Evolutionary conservation across 2,797 vertebrate genomes (phyloP).

Genomic region (Podarcis lilfordi): DNA sequence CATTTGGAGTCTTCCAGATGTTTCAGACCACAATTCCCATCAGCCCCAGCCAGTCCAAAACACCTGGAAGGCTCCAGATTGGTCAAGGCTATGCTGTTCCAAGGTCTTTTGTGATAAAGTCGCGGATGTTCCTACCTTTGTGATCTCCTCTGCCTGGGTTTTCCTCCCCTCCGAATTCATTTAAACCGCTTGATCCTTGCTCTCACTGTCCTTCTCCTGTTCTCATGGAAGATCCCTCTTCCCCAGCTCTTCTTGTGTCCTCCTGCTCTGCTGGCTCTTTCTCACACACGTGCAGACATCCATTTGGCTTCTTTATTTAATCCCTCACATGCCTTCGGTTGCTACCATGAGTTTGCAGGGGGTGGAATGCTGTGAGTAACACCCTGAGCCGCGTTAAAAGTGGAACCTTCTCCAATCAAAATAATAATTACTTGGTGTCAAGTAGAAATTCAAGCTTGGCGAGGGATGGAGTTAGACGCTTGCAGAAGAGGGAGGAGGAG

Average conservation of each 20-base stretch:
- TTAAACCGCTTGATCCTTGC: background rate
- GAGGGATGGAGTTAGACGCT: background rate
- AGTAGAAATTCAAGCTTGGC: constrained; percentile 42
- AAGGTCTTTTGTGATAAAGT: background rate
- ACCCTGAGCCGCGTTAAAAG: background rate
- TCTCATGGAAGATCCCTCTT: background rate
- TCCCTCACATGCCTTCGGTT: background rate
- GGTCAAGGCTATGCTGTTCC: background rate
- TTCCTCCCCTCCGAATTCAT: background rate
- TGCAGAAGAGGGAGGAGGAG: no score
- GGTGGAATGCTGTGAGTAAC: constrained; percentile 18
- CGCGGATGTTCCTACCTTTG: background rate
- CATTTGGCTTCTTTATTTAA: constrained; percentile 10
- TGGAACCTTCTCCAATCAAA: background rate
- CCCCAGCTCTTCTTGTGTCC: background rate
- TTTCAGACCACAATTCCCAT: background rate
- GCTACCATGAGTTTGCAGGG: background rate
- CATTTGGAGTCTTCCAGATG: no score
- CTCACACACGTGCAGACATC: background rate
- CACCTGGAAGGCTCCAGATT: no score
- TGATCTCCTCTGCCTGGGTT: background rate
- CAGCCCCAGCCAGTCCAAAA: background rate
- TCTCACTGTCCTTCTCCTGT: no score
- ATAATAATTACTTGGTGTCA: constrained; percentile 12
- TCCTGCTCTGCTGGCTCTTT: background rate